Evolutionary conservation across 2,797 vertebrate species (phyloP).

Genomic region (Phalloptychus januarius): DNA sequence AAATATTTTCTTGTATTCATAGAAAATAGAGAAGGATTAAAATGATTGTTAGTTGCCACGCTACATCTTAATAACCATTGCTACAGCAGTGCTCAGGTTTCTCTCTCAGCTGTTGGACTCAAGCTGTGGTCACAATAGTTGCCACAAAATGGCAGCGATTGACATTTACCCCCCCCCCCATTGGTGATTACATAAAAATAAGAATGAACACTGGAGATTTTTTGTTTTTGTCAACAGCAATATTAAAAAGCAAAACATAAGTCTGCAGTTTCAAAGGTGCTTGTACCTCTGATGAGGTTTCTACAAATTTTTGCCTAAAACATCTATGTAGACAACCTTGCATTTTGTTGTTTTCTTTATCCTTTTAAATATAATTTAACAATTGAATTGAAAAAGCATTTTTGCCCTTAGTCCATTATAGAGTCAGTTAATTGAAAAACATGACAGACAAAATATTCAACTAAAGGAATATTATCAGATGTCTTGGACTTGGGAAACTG

Average conservation of each 20-base stretch:
- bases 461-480: background rate
- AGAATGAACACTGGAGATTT: too few relatives aligned
- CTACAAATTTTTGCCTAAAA: too few relatives aligned
- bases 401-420: too few relatives aligned
- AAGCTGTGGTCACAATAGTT: background rate
- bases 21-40: background rate
- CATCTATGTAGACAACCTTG: too few relatives aligned
- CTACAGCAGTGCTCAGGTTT: background rate
- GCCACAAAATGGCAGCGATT: background rate
- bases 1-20: background rate
- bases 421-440: too few relatives aligned
- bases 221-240: background rate
- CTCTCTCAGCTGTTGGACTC: background rate
- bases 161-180: background rate
- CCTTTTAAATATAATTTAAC: too few relatives aligned
- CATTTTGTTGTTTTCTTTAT: too few relatives aligned
- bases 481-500: background rate
- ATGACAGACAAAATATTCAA: background rate
- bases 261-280: background rate
- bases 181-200: background rate
- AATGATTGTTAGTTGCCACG: background rate
- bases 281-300: background rate
- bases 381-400: too few relatives aligned
- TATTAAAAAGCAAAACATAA: background rate
- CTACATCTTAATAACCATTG: background rate